Base-by-base conservation (phyloP, 1,140 invertebrate species). In the Mylabris phalerata region DNA sequence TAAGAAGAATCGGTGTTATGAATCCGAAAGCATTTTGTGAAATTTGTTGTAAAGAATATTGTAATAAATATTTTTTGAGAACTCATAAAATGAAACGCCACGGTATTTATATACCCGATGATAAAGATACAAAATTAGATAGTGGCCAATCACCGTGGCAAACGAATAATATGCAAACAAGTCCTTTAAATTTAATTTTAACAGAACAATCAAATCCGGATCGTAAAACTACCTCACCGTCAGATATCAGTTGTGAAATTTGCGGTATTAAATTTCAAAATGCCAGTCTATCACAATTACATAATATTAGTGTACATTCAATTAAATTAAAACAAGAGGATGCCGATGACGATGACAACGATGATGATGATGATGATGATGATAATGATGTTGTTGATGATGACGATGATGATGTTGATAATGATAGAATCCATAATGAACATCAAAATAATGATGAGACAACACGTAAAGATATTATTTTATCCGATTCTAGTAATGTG, bases 1-100 rank as follows among this genome's bases (percentile, higher is more conserved):
- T 92, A 9, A 79, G 84, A 3, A 82, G 85, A 56, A 75, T 92
- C 27, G 90, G 90, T 7, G 86, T 93, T 0, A 84, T 90, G 60
- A 91, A 92, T 73, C 84, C 88, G 2, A 90, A 93, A 65, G 89
- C 90, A 9, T 96, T 94, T 71, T 97, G 93, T 75, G 92, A 95
- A 69, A 84, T 95, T 46, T 98, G 94, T 71, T 90, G 90, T 70
- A 96, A 96, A 72, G 93, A 96, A 76, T 93, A 95, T 73, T 92
- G 90, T 74, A 97, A 96, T 72, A 94, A 95, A 70, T 95, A 95
- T 70, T 96, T 95, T 71, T 74, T 98, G 13, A 82, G 90, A 32
- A 94, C 92, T 11, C 94, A 98, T 73, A 93, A 95, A 65, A 82
- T 91, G 73, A 88, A 90, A 70, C 77, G 85, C n/a, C 89, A 92